Percentiles rank a stretch among this genome's conserved stretches.
These are phyloP conservation scores for Phenganax subtilis DNA, from an alignment of 92 coral and sea anemone species.

Conservation along the genomic window DNA sequence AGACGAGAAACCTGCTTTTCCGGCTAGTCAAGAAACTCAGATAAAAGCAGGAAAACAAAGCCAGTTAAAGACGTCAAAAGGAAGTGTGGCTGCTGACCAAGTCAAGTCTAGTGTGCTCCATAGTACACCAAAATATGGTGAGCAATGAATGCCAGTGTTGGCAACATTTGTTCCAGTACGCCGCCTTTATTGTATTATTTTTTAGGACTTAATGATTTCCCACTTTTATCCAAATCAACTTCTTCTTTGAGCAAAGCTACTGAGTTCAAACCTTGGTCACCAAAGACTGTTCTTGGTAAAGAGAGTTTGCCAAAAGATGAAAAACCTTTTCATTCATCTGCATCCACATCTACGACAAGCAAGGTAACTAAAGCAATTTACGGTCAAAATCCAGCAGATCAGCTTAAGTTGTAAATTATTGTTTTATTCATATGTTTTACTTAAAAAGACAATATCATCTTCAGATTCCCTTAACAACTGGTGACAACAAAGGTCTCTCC, in stretches of 20 bases:
- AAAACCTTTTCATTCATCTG: not conserved
- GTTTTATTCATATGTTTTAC: not conserved
- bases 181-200: not conserved
- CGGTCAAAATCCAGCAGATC: too few species aligned
- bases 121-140: conserved; percentile 12
- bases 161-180: not conserved
- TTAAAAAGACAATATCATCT: not conserved
- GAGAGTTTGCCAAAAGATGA: not conserved
- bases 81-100: not conserved
- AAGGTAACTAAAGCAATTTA: not conserved
- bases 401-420: too few species aligned
- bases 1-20: not conserved
- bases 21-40: not conserved
- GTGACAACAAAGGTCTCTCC: not conserved
- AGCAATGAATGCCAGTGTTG: not conserved
- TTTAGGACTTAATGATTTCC: conserved; percentile 6
- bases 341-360: not conserved
- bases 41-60: not conserved
- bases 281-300: not conserved
- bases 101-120: not conserved
- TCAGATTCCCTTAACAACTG: not conserved
- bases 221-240: conserved; percentile 30
- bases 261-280: not conserved
- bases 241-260: not conserved
- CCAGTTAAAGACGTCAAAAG: not conserved